Base-by-base conservation (phyloP, 2,888 invertebrate genomes). In the Hypolimnas misippus region DNA sequence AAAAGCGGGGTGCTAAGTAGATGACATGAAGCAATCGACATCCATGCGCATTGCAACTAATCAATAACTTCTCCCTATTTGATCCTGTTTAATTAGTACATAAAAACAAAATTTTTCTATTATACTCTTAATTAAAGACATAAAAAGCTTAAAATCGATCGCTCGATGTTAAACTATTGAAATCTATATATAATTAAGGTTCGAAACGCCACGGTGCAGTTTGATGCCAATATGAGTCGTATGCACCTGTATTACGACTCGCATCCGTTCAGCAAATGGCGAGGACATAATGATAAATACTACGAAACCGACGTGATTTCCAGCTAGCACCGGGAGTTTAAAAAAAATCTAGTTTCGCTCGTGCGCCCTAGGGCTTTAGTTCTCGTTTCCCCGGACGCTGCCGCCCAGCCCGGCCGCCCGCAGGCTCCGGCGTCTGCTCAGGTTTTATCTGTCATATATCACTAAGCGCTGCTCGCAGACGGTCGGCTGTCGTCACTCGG, bases 41-140 rank as follows among this genome's bases (percentile, higher is more conserved):
- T 64, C 56, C 63, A 56, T 64, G 56, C 57, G 56, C 60, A 64
- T 40, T 57, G 57, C 42, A 46, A 61, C 19, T 60, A 61, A 64
- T 61, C 60, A 53, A 61, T 61, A 64, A 10, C 29, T 42, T 42
- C 33, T 49, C 42, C 38, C 25, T 21, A 31, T 42, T 38, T 10
- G 17, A 42, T 54, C 38, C 14, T 17, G 19, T 16, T 21, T 35
- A 25, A 54, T 54, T 54, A 25, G 8, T 21, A 40, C 14, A 50
- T 12, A 29, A 57, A 14, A n/a, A 46, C n/a, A 21, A 35, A 31
- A 31, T 33, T n/a, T 6, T 3, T n/a, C n/a, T 2, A 38, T n/a
- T n/a, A 3, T 4, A 1, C 4, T n/a, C 1, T 38, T 38, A n/a
- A 38, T 4, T 38, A 38, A 33, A n/a, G 4, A 2, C n/a, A 7